Base-by-base conservation (phyloP, 2,888 invertebrate genomes). In the Stictocephala bisonia region DNA sequence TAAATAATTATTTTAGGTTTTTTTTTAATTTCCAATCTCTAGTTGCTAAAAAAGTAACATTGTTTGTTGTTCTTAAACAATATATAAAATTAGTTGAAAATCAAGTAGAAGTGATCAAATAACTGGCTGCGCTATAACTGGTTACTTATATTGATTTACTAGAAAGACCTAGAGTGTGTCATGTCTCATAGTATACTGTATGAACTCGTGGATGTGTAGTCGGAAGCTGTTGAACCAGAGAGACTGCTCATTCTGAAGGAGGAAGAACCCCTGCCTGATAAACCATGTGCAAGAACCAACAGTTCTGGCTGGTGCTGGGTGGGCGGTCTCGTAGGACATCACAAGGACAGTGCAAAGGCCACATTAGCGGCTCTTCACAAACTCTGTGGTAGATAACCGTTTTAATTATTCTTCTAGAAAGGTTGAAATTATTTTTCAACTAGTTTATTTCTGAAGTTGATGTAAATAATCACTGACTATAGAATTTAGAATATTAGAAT, bases 221-320 rank as follows among this genome's bases (percentile, higher is more conserved):
- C 56, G 41, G 24, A 6, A 11, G 48, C 48, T 13, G 69, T 31
- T 31, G 73, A 68, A 29, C 73, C 73, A 20, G 72, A 72, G 27
- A 64, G 35, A 18, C 70, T 76, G 31, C 66, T 78, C 53, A 73
- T 76, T 64, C 68, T 88, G 74, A 85, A 85, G 64, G 90, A 90
- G 80, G 86, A 86, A 79, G 87, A 87, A 78, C 87, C 88, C 20
- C 86, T 91, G 64, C 84, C 87, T 31, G 90, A 91, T 81, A 86
- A 86, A 78, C 87, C 90, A 73, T 86, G 86, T 79, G 88, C 89
- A 75, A 89, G 88, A 74, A 88, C 87, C 58, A 92, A 92, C 84
- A 87, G 86, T 81, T 90, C 90, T 75, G 95, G 95, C 51, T 95
- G 95, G 94, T 89, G 91, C 83, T 95, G 93, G 89, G 89, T 94